These are phyloP conservation scores for Pangasius sanitwongsei DNA, from an alignment of 2,797 vertebrate genomes.

Conservation along the genomic window DNA sequence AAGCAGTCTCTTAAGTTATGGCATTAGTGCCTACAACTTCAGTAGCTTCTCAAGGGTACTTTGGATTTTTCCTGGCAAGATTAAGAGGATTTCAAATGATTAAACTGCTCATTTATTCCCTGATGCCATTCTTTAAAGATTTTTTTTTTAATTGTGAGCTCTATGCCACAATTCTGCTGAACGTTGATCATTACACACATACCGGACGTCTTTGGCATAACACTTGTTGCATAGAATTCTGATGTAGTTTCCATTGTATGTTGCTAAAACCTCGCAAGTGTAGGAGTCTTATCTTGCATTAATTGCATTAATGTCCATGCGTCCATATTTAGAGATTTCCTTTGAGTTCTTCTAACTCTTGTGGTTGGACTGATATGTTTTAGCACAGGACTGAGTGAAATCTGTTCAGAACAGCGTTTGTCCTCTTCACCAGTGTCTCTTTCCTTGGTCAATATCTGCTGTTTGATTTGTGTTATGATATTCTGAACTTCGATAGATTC, in stretches of 20 bases:
- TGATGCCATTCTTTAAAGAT: constrained; percentile 45
- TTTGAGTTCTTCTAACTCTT: neutral
- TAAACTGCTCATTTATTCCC: constrained; percentile 67
- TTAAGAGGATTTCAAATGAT: constrained; percentile 74
- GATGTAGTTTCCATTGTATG: neutral
- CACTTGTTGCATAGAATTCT: neutral
- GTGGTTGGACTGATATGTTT: neutral
- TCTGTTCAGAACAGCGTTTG: neutral
- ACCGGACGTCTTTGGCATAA: neutral
- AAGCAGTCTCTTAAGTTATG: constrained; percentile 58
- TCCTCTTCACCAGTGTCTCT: neutral
- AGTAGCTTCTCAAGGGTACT: constrained; percentile 67
- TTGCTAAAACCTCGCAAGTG: neutral
- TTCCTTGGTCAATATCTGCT: neutral
- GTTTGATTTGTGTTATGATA: neutral
- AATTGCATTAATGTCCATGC: neutral
- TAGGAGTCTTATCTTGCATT: neutral
- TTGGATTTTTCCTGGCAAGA: constrained; percentile 65
- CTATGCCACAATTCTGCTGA: neutral
- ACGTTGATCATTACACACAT: neutral
- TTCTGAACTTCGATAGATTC: neutral
- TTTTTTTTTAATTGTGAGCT: neutral
- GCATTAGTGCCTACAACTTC: constrained; percentile 69
- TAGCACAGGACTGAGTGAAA: neutral
- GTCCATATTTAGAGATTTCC: neutral